These are phyloP conservation scores for Zapornia atra DNA, from an alignment of 2,113 vertebrate species.

Conservation along the genomic window DNA sequence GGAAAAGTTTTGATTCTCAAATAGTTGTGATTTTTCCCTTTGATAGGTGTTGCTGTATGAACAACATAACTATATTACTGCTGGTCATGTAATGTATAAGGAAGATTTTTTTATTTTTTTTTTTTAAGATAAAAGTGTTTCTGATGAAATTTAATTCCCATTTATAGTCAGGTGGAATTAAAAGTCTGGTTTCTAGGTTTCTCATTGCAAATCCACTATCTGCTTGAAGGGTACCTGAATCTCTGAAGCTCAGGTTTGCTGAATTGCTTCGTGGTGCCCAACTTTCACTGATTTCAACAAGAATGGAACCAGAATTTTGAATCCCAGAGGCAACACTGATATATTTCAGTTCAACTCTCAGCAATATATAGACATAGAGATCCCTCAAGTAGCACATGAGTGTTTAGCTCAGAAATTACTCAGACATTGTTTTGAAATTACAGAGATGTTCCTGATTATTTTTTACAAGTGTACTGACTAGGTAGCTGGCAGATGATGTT, in stretches of 20 bases:
- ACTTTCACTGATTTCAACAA: not conserved
- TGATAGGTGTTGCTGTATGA: not conserved
- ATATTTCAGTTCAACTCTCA: not conserved
- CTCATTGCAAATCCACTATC: not conserved
- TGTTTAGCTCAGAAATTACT: not conserved
- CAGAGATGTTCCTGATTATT: not conserved
- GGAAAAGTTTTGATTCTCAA: not conserved
- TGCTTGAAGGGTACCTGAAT: not conserved
- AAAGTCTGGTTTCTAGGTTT: not conserved
- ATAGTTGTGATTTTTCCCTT: not conserved
- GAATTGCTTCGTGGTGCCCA: not conserved
- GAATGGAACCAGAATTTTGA: not conserved
- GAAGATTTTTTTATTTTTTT: not conserved
- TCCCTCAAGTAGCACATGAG: not conserved
- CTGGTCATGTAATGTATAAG: not conserved
- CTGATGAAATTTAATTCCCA: not conserved
- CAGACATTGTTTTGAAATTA: not conserved
- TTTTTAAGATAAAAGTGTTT: not conserved
- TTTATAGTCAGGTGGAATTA: not conserved
- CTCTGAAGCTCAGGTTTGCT: not conserved
- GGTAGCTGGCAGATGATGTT: not conserved
- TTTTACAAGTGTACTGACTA: not conserved
- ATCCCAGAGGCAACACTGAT: not conserved
- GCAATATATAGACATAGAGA: not conserved
- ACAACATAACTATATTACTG: not conserved